phyloP scores from a whole-genome alignment of 2,888 invertebrate genomes.

The Drosophila antonietae region DNA sequence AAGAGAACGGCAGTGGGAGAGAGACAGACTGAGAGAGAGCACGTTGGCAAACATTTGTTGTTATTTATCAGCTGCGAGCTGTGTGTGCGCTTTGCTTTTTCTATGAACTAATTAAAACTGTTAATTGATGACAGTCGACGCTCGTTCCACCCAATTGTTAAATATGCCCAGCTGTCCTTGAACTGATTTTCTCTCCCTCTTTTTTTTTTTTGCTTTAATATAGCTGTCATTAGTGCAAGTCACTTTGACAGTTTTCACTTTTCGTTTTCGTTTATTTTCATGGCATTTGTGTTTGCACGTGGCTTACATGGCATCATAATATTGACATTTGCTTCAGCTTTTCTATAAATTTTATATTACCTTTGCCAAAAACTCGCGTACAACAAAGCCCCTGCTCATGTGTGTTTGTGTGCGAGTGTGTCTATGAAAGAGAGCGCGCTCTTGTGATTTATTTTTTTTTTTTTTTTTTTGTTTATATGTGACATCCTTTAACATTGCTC shows the following conservation, averaged over 20 bases:
- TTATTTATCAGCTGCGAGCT: conserved; percentile 48
- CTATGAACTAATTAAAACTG: conserved; percentile 28
- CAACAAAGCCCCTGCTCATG: conserved; percentile 24
- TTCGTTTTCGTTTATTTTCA: conserved; percentile 17
- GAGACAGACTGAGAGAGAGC: conserved; percentile 1
- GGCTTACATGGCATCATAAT: conserved; percentile 47
- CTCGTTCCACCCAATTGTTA: not conserved
- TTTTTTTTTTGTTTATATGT: conserved; percentile 57
- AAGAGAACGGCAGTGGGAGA: conserved; percentile 20
- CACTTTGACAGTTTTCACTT: conserved; percentile 22
- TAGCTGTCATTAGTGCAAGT: conserved; percentile 11
- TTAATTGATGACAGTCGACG: conserved; percentile 22
- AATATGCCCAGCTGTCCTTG: conserved; percentile 48
- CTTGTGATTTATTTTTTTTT: conserved; percentile 7
- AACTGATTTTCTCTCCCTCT: conserved; percentile 21
- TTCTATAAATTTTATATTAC: conserved; percentile 73
- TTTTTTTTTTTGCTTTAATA: not conserved
- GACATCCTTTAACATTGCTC: conserved; percentile 58
- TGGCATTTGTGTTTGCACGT: conserved; percentile 29
- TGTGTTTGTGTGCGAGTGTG: not conserved
- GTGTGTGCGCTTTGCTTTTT: conserved; percentile 17
- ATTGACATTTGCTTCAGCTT: conserved; percentile 62
- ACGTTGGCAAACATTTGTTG: conserved; percentile 39
- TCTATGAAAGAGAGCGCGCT: conserved; percentile 22
- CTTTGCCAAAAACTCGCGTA: conserved; percentile 54